Evolutionary conservation across 2,888 invertebrate genomes (phyloP), one percentile per base, ranked within the genome.

Genomic region (Polyploca ridens): DNA sequence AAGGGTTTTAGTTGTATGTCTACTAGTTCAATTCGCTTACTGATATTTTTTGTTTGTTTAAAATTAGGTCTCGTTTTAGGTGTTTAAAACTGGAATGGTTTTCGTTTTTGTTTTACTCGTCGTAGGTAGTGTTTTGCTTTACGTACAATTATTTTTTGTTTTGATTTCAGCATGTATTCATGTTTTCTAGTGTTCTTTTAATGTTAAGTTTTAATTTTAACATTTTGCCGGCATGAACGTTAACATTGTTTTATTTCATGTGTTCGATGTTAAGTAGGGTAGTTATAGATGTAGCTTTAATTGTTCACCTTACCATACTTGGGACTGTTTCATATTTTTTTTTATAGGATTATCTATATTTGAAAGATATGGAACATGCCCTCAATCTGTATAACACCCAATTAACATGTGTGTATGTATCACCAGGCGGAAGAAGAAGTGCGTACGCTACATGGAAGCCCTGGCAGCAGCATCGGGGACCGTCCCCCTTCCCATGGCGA

Each of bases 401-500:
- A 0, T 6, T 16, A n/a, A 14, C 35, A 16, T 68, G 5, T n/a
- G 19, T 3, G n/a, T 7, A 54, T 19, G 3, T 70, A 16, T 71
- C 95, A 95, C 6, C 95, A 98, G 98, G 95, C 98, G 98, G 95
- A 98, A 98, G 96, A 98, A 98, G 94, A 98, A 98, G 94, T 98
- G 98, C 95, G 97, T 98, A 87, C 97, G 98, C 79, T 98, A 98
- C 95, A 97, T 98, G 97, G 98, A 98, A 95, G 96, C 97, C 94
- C 96, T 93, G 94, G 96, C 92, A 90, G 96, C 89, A 90, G 95
- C 89, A 90, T 84, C 95, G 80, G 96, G 96, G 78, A 96, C 96
- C 82, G 96, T 96, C 80, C 96, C 97, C 83, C 90, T 97, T 76
- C 97, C 97, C 79, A 96, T 89, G 86, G 97, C 96, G 90, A 97